These are phyloP conservation scores for Poicephalus meyeri DNA, from an alignment of 2,113 vertebrate species.

Conservation along the genomic window DNA sequence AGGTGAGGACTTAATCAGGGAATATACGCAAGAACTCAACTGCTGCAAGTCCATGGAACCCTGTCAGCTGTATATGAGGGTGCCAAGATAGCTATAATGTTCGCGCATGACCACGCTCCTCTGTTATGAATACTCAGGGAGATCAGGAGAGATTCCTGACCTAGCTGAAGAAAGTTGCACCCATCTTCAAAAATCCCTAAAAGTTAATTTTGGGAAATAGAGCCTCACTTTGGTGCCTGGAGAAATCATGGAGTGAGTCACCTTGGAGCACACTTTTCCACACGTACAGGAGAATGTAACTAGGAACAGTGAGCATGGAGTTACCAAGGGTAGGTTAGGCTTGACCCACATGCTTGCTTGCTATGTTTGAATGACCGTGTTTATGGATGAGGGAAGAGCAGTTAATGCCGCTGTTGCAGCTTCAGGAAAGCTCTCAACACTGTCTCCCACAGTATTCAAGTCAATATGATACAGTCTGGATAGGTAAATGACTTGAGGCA, in stretches of 20 bases:
- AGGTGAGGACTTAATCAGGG: neutral
- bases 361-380: neutral
- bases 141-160: neutral
- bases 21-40: neutral
- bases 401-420: neutral
- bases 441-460: neutral
- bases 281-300: neutral
- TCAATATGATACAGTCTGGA: neutral
- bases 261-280: neutral
- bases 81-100: neutral
- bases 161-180: neutral
- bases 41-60: neutral
- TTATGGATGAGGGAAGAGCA: neutral
- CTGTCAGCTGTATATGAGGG: neutral
- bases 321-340: neutral
- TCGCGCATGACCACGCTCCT: neutral
- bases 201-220: neutral
- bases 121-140: neutral
- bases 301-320: neutral
- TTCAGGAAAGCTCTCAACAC: neutral
- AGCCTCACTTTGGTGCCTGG: neutral
- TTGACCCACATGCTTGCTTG: neutral
- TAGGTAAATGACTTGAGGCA: neutral
- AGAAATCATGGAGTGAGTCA: neutral
- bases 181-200: neutral